Base-by-base conservation (phyloP, 2,888 invertebrate species). In the Ichneumoninae sp. region DNA sequence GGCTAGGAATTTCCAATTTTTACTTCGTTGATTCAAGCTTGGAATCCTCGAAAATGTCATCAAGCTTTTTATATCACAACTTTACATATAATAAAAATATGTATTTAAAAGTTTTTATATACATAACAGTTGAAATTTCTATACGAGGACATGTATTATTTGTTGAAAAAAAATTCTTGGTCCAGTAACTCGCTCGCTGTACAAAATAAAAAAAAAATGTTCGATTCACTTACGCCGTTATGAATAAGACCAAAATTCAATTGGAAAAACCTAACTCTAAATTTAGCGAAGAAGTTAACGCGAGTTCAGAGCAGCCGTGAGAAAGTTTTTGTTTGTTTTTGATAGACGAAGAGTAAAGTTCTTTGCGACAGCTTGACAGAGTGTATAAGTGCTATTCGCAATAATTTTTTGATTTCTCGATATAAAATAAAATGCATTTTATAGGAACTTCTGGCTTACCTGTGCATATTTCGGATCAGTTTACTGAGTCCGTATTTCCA, bases 401-500 rank as follows among this genome's bases (percentile, higher is more conserved):
- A 47, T 47, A 57, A 57, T 26, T 57, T 26, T 19, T 47, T 26
- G 1, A 13, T 26, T 26, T 26, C 22, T 26, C 57, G 57, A 22
- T 26, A 26, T 57, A 13, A 10, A 26, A 57, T 22, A 13, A 22
- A 57, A 26, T 57, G 22, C 26, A 22, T 26, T 54, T 57, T 63
- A 63, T 63, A 63, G 52, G 63, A 52, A 40, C 54, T 16, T 70
- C 66, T 60, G 69, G 87, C 92, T 92, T 93, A 93, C 93, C 96
- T 95, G 93, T 96, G 97, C 96, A 97, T 97, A 91, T 96, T 96
- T 79, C 96, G 94, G 89, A 97, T 97, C 83, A 97, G 94, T 93
- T 97, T 97, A 68, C 97, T 97, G 85, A 97, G 94, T 65, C 97
- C 97, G 91, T 96, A 97, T 94, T 97, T 97, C 97, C 97, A 97